Percentiles rank a stretch among this genome's conserved stretches.
Evolutionary conservation across 1,140 invertebrate genomes (phyloP).

Genomic region (Hypsibius dujardini): DNA sequence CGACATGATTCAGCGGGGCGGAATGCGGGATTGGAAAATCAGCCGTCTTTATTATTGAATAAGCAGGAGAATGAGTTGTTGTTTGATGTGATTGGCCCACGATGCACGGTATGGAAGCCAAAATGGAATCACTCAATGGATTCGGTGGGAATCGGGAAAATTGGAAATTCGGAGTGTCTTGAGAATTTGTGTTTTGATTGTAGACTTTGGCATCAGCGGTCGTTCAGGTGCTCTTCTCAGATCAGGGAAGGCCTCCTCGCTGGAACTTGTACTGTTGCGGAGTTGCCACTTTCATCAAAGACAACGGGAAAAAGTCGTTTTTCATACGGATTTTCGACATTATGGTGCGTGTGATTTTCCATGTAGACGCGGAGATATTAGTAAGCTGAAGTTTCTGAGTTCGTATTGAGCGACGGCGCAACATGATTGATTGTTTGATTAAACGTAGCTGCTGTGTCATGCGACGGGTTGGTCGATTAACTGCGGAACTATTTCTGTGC

Average conservation of each 20-base stretch:
- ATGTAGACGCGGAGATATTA: too few species aligned
- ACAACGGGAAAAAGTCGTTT: conserved; percentile 67
- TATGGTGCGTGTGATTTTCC: conserved; percentile 36
- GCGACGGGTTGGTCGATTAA: too few species aligned
- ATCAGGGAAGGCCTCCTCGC: conserved; percentile 50
- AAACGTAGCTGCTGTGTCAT: too few species aligned
- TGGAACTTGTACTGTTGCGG: conserved; percentile 72
- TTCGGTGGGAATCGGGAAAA: too few species aligned
- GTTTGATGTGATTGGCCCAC: conserved; percentile 57
- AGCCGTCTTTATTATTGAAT: conserved; percentile 45
- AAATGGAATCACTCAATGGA: too few species aligned
- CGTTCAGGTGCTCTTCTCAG: conserved; percentile 67
- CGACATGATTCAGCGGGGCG: too few species aligned
- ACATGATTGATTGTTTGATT: too few species aligned
- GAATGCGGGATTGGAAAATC: conserved; percentile 32
- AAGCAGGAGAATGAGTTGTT: conserved; percentile 65
- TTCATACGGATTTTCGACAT: conserved; percentile 74
- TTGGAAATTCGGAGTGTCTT: conserved; percentile 18
- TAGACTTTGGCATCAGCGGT: conserved; percentile 72
- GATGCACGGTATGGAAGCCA: conserved; percentile 64
- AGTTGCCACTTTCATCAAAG: conserved; percentile 77
- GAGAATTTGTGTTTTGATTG: conserved; percentile 27
- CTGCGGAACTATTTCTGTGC: too few species aligned
- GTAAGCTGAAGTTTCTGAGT: too few species aligned
- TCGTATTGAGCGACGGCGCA: too few species aligned